A percentile compares a stretch with the other conserved stretches of the same genome.
Conservation (phyloP, 2,888 invertebrate genomes). For the Lithophane leautieri region DNA sequence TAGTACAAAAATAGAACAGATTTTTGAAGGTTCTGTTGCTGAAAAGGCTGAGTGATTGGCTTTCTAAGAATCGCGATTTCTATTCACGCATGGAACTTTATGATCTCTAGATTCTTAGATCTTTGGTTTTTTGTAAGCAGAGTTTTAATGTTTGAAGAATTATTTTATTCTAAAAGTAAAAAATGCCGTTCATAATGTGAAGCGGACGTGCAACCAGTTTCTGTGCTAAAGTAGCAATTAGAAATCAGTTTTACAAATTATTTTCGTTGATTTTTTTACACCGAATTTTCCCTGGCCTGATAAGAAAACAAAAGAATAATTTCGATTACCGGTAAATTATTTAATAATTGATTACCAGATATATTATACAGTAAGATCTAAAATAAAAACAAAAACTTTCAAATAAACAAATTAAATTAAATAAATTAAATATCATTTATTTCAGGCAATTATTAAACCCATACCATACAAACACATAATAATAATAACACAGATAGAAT, state of each 20-base stretch:
- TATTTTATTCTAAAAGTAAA: not conserved
- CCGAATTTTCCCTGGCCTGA: not conserved
- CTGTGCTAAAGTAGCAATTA: not conserved
- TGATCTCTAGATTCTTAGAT: not conserved
- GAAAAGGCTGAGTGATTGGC: conserved; percentile 1
- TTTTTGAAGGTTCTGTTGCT: not conserved
- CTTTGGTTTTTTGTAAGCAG: not conserved
- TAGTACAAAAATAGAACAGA: not conserved
- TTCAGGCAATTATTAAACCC: too few species aligned
- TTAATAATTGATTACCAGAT: too few species aligned
- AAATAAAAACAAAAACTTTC: too few species aligned
- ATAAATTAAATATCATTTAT: too few species aligned
- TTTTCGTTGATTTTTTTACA: not conserved
- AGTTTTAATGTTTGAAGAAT: not conserved
- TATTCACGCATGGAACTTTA: not conserved
- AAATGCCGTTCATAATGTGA: not conserved
- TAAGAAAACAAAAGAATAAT: too few species aligned
- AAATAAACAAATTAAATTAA: too few species aligned
- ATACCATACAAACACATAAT: too few species aligned
- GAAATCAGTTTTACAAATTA: not conserved
- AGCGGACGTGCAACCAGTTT: too few species aligned
- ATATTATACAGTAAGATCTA: too few species aligned
- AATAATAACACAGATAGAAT: too few species aligned
- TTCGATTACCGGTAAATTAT: too few species aligned
- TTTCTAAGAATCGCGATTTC: conserved; percentile 20